These are phyloP conservation scores for Dasypogon diadema DNA, from an alignment of 2,888 invertebrate genomes.

Conservation along the genomic window DNA sequence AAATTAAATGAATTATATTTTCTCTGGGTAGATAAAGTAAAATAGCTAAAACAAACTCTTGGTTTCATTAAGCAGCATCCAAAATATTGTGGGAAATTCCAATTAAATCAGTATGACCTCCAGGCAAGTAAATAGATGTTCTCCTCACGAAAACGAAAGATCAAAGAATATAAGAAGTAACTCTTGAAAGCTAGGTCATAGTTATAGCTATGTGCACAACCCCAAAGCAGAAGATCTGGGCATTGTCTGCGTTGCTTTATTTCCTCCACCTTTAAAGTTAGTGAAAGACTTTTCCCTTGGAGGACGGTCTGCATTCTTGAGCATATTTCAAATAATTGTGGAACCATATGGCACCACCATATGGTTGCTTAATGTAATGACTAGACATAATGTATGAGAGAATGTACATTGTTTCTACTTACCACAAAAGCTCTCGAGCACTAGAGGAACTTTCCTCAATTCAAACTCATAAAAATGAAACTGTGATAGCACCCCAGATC, in stretches of 20 bases:
- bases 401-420: slow-evolving; percentile 13
- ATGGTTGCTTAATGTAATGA: slow-evolving; percentile 6
- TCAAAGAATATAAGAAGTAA: slow-evolving; percentile 12
- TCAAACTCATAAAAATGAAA: slow-evolving; percentile 13
- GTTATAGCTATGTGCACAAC: no score
- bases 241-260: no score
- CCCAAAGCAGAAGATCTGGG: no score
- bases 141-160: neutral
- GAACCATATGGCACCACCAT: slow-evolving; percentile 15
- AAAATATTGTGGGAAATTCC: slow-evolving; percentile 2
- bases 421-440: neutral
- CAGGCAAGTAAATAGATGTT: neutral
- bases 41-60: neutral
- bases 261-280: no score
- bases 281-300: no score
- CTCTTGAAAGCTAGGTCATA: neutral
- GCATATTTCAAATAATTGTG: neutral
- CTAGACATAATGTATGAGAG: neutral
- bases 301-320: neutral
- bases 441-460: neutral
- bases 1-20: no score
- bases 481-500: neutral
- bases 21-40: no score
- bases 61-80: neutral
- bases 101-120: slow-evolving; percentile 5